Evolutionary conservation across 2,888 invertebrate species (phyloP), one percentile per base, ranked within the genome.

Genomic region (Archips crataeganus): DNA sequence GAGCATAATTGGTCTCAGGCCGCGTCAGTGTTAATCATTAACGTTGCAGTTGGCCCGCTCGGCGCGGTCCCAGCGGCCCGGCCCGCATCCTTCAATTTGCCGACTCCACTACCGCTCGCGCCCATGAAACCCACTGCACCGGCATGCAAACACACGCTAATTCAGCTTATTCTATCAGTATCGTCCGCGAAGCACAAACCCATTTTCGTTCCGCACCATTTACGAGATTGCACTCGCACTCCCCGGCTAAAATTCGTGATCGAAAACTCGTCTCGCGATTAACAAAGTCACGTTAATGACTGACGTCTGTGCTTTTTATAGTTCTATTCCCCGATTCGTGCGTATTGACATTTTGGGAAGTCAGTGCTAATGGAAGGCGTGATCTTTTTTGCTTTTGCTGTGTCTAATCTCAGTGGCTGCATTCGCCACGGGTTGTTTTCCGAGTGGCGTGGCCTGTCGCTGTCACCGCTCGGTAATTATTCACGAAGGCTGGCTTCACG

Each of bases 331-430:
- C 70, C 57, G 57, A 23, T 63, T 45, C 92, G 91, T 92, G 93
- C 91, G 92, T 92, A 92, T 91, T 91, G 92, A 91, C 92, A 89
- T 87, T 90, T 90, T 84, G 47, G 89, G 90, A 91, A 92, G 91
- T 88, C 89, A 86, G 85, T 82, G 87, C 84, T 92, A 93, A 93
- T 94, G 92, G 92, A 89, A 84, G 89, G 85, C 90, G 87, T 86
- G 87, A 86, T 83, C 84, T 92, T 92, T 92, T 93, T 94, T 93
- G 85, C 85, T 85, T 84, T 79, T 77, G 76, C 85, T 87, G 85
- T 84, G 86, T 89, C 93, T 92, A 92, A 92, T 92, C 91, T 90
- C 87, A 85, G 84, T 80, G 82, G 85, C 79, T 88, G 91, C 90
- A 90, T 90, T 92, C 85, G 90, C 85, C 80, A 90, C 87, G 91